Evolutionary conservation across 2,888 invertebrate genomes (phyloP), one percentile per base, ranked within the genome.

Genomic region (Deilephila elpenor): DNA sequence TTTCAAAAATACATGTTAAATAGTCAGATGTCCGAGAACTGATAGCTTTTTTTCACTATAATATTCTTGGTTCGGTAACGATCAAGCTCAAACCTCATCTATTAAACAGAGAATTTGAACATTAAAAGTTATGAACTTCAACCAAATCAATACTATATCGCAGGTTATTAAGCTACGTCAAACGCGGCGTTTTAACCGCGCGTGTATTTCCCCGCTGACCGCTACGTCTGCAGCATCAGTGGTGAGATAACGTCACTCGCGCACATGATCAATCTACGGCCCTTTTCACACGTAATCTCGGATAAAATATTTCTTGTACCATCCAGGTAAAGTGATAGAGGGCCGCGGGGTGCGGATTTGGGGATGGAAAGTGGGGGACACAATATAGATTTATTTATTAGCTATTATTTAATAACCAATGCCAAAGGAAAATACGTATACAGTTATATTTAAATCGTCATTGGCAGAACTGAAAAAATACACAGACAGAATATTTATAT

Each of bases 211-310:
- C 64, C 44, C 51, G 67, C 67, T 17, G 67, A 51, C 44, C 67
- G 67, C 17, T 44, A 19, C 44, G 67, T 44, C 67, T 56, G 56
- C 56, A n/a, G 17, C 51, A 67, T 67, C 67, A 67, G 25, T 44
- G 70, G 74, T 20, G 70, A 72, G 80, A 82, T 82, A 79, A 80
- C 78, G 80, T 81, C 80, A 76, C 56, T 70, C 29, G 5, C 64
- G 74, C 77, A 71, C 79, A 80, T 79, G 82, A 82, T 82, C 81
- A 82, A 82, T 82, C 91, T 89, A 79, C 75, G 82, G 82, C 90
- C 91, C 90, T 89, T 84, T 85, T 90, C 91, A 87, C 81, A 72
- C 80, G 83, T 89, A 86, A 91, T 92, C 91, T 89, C 83, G 79
- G 82, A 86, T 88, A 84, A 88, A 88, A 90, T 91, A 89, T 91